Base-by-base conservation (phyloP, 53 echinoderm and acorn worm genomes). In the Actinopyga echinites region DNA sequence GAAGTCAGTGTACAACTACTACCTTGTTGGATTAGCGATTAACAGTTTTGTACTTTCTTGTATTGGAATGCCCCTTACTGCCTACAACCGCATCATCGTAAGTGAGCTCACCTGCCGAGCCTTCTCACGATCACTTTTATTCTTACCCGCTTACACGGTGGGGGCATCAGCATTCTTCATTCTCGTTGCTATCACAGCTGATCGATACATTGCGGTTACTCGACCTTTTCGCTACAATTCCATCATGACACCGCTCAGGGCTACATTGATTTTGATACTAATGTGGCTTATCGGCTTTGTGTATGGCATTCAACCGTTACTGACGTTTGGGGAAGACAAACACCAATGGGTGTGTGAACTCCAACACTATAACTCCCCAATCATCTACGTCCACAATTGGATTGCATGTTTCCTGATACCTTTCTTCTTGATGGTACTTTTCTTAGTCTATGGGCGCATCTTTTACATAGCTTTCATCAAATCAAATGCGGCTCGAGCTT, bases 131-230 rank as follows among this genome's bases (percentile, higher is more conserved):
- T 55, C 52, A 20, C 56, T 28, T 1, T 43, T 75, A 42, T 75
- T 75, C 22, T 30, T 75, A 2, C 56, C 75, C 19, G 52, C 75
- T 44, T 75, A 75, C 31, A 15, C 45, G 2, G 8, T 54, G 0
- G 19, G 22, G 15, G 29, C 29, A 2, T 49, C 29, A 10, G n/a
- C 75, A 12, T 30, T 55, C 38, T 42, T 22, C 5, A 24, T 53
- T 10, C 25, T 75, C 25, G 24, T 42, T 15, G 75, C 38, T n/a
- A 54, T 75, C 23, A 53, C 75, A 1, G 28, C 49, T 2, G 55
- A 75, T 24, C 52, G 75, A 22, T 75, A 38, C 8, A 69, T 69
- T 8, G 71, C 71, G 10, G 8, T 75, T 43, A 23, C 75, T 32
- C 75, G 26, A 5, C 75, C 75, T 10, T 45, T 75, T 21, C 44